phyloP scores from a whole-genome alignment of 2,888 invertebrate species.

The Eristalinus sepulchralis region DNA sequence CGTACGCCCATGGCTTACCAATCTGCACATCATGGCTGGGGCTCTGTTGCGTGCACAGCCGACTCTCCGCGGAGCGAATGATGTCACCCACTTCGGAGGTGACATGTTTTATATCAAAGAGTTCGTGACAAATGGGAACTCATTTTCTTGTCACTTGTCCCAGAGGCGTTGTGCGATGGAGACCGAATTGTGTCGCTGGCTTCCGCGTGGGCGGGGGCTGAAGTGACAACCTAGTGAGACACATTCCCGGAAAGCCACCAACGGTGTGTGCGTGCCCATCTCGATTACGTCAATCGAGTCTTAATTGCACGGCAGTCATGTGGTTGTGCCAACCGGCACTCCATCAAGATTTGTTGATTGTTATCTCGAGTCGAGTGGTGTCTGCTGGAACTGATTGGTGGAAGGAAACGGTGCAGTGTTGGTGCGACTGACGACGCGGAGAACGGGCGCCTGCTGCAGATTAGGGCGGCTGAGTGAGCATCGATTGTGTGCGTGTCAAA shows the following conservation, averaged over 20 bases:
- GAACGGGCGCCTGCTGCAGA: too few relatives aligned
- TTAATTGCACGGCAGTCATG: constrained; percentile 33
- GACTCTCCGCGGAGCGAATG: constrained; percentile 10
- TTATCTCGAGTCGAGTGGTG: background rate
- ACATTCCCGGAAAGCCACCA: constrained; percentile 9
- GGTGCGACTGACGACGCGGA: background rate
- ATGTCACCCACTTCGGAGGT: constrained; percentile 21
- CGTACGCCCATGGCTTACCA: constrained; percentile 43
- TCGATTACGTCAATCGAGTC: constrained; percentile 24
- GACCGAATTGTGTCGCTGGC: background rate
- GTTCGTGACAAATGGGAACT: constrained; percentile 30
- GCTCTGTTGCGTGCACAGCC: constrained; percentile 8
- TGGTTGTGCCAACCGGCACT: background rate
- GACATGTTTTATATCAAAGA: constrained; percentile 54
- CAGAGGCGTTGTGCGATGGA: background rate
- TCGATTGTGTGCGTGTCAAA: too few relatives aligned
- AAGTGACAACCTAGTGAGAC: constrained; percentile 16
- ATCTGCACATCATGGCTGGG: constrained; percentile 19
- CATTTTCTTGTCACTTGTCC: background rate
- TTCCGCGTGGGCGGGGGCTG: constrained; percentile 30
- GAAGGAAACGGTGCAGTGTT: background rate
- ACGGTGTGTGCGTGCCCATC: constrained; percentile 28
- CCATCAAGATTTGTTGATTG: background rate
- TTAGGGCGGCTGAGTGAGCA: too few relatives aligned
- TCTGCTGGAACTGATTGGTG: background rate